Conservation (phyloP, 64 coral and sea anemone genomes). For the Porites lutea region DNA sequence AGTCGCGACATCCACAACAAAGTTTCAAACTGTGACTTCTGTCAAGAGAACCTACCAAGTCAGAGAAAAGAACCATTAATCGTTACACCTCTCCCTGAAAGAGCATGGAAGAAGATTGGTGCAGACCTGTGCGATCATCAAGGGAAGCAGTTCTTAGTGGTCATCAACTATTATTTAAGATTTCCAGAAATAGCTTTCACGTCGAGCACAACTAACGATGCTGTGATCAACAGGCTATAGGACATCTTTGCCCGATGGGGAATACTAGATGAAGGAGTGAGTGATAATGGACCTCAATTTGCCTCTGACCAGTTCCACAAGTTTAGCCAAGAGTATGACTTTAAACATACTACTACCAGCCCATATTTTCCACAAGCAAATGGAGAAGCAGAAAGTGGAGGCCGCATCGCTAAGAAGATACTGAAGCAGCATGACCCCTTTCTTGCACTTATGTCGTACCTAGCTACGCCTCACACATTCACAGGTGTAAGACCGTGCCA, state of each 20-base stretch:
- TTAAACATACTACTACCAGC: not conserved
- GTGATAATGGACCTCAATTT: not conserved
- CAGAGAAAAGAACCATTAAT: not conserved
- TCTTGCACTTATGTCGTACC: not conserved
- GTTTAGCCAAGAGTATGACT: constrained; percentile 24
- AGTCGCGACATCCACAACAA: constrained; percentile 14
- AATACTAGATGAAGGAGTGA: constrained; percentile 17
- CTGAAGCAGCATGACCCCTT: not conserved
- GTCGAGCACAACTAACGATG: not conserved
- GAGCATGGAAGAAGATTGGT: constrained; percentile 10
- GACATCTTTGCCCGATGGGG: constrained; percentile 24
- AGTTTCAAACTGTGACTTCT: constrained; percentile 40
- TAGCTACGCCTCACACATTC: not conserved
- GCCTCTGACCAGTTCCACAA: not conserved
- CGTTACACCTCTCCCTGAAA: not conserved
- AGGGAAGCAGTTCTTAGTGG: not conserved
- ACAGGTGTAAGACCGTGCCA: not conserved
- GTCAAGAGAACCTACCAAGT: not conserved
- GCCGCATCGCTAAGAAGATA: constrained; percentile 6
- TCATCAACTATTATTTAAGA: constrained; percentile 33
- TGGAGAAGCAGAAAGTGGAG: not conserved
- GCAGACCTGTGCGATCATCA: constrained; percentile 5
- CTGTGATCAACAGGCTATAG: not conserved
- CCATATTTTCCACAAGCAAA: constrained; percentile 9
- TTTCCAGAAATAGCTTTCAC: constrained; percentile 6